Conservation (phyloP, 1,140 invertebrate genomes). For the Stegodyphus dumicola region DNA sequence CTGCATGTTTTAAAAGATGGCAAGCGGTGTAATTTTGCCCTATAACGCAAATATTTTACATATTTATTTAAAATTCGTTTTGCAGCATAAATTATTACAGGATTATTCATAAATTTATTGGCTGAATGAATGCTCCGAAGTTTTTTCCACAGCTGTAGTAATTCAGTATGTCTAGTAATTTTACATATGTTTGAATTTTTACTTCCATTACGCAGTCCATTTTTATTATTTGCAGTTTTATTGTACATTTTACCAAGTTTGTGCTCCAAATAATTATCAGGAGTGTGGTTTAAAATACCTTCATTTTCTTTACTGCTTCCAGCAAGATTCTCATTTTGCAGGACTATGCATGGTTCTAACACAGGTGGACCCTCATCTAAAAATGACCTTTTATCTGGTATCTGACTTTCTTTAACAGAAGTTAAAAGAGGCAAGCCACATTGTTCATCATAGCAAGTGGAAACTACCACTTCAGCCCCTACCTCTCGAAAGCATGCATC, state of each 20-base stretch:
- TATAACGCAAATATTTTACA: constrained; percentile 20
- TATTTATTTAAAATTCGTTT: constrained; percentile 36
- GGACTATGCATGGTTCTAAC: background rate
- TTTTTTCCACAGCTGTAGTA: too few relatives aligned
- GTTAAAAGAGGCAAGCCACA: constrained; percentile 19
- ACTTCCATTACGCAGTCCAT: too few relatives aligned
- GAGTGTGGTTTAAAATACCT: background rate
- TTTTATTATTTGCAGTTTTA: background rate
- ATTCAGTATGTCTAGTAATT: too few relatives aligned
- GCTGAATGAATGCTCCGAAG: too few relatives aligned
- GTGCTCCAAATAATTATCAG: background rate
- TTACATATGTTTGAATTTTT: too few relatives aligned
- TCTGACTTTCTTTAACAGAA: constrained; percentile 11
- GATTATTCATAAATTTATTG: too few relatives aligned
- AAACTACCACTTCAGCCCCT: constrained; percentile 40
- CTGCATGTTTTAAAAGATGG: background rate
- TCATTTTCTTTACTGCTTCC: background rate
- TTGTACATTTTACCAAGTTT: background rate
- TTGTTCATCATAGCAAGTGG: constrained; percentile 23
- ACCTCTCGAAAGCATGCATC: constrained; percentile 48
- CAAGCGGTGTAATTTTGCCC: background rate
- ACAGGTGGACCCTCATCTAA: constrained; percentile 20
- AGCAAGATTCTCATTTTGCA: too few relatives aligned
- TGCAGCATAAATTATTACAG: background rate
- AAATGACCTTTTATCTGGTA: background rate